Evolutionary conservation across 2,888 invertebrate genomes (phyloP).

Genomic region (Calephelis perditalis): DNA sequence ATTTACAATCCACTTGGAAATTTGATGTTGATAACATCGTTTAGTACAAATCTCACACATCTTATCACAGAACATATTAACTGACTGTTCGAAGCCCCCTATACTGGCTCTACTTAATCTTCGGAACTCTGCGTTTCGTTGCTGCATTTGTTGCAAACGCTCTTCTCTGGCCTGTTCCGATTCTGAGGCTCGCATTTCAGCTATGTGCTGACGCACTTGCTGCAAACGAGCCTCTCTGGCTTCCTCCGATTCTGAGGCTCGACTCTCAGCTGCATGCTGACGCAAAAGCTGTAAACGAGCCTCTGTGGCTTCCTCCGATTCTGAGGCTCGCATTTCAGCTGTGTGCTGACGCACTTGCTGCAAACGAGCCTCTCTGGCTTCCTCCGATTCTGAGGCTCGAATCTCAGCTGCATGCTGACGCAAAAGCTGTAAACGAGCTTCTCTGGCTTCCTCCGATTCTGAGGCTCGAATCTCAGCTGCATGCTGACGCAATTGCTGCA

Average conservation of each 20-base stretch:
- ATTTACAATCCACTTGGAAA: conserved; percentile 22
- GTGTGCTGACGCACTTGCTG: too few species aligned
- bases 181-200: not conserved
- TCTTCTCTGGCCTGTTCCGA: not conserved
- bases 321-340: too few species aligned
- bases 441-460: too few species aligned
- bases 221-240: not conserved
- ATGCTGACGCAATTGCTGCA: too few species aligned
- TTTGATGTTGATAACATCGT: conserved; percentile 24
- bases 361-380: too few species aligned
- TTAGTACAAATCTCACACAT: conserved; percentile 28
- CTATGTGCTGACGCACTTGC: not conserved
- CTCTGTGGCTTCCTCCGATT: not conserved
- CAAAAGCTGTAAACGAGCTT: too few species aligned
- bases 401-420: too few species aligned
- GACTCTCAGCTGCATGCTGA: not conserved
- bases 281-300: not conserved
- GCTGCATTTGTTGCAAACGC: not conserved
- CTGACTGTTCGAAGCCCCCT: not conserved
- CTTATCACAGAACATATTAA: conserved; percentile 25
- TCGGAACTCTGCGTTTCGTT: not conserved
- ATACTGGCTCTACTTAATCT: conserved; percentile 1
- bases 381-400: too few species aligned
- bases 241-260: not conserved
- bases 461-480: too few species aligned